A percentile compares a stretch with the other conserved stretches of the same genome.
These are phyloP conservation scores for Pelvicachromis taeniatus DNA, from an alignment of 2,113 vertebrate genomes.

Conservation along the genomic window DNA sequence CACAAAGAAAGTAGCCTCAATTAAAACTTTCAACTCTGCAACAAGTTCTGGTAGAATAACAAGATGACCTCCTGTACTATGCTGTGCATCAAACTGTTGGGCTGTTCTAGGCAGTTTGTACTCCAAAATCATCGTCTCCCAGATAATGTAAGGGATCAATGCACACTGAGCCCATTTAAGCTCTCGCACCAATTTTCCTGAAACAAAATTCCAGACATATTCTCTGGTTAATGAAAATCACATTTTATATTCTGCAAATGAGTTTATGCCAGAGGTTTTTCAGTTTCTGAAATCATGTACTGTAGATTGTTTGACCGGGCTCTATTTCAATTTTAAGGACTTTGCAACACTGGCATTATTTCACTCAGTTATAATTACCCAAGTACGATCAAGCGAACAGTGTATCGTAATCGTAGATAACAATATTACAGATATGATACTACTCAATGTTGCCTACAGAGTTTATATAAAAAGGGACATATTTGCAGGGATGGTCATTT, in stretches of 20 bases:
- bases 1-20: background rate
- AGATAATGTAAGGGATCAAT: background rate
- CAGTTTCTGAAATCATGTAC: background rate
- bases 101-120: background rate
- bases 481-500: background rate
- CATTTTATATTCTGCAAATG: background rate
- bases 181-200: background rate
- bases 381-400: background rate
- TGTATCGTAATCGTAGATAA: background rate
- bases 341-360: background rate
- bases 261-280: background rate
- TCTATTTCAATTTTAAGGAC: background rate
- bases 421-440: background rate
- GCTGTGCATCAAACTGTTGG: background rate
- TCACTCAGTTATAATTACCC: background rate
- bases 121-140: background rate
- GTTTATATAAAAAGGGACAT: background rate
- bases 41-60: background rate
- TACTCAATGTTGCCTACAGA: background rate
- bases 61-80: background rate
- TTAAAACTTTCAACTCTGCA: background rate
- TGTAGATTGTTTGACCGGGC: background rate
- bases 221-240: slow-evolving; percentile 1
- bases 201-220: slow-evolving; percentile 1
- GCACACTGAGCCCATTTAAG: background rate